These are phyloP conservation scores for Carassius auratus DNA, from an alignment of 2,113 vertebrate species.

Conservation along the genomic window DNA sequence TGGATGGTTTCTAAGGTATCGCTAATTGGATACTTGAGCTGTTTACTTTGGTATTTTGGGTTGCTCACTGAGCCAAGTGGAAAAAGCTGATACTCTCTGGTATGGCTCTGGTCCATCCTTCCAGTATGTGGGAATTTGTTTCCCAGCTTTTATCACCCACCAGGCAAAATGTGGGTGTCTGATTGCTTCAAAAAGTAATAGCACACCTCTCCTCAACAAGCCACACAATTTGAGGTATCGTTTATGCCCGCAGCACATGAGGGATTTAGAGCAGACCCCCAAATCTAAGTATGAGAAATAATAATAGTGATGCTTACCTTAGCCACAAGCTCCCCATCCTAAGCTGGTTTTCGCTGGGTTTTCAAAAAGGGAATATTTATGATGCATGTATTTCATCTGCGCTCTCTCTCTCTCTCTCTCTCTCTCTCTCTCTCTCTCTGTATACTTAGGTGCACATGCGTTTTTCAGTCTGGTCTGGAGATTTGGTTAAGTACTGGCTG, in stretches of 20 bases:
- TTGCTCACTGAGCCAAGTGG: background rate
- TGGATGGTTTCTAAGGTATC: background rate
- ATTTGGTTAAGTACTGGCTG: too few species aligned
- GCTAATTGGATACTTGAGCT: background rate
- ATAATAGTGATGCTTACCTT: background rate
- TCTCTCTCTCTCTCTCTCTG: too few species aligned
- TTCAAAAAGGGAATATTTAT: conserved; percentile 8
- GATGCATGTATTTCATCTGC: background rate
- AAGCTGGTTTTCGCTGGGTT: background rate
- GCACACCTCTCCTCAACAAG: conserved; percentile 5
- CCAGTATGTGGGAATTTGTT: background rate
- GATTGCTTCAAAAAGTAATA: conserved; percentile 20
- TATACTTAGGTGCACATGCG: too few species aligned
- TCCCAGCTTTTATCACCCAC: background rate
- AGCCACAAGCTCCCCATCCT: conserved; percentile 1
- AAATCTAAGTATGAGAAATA: background rate
- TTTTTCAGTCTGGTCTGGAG: too few species aligned
- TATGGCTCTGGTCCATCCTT: conserved; percentile 1
- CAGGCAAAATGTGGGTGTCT: background rate
- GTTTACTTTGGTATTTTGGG: background rate
- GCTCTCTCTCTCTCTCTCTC: too few species aligned
- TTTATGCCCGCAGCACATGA: conserved; percentile 13
- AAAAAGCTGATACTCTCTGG: background rate
- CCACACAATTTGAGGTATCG: background rate
- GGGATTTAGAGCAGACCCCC: conserved; percentile 12